These are phyloP conservation scores for Peucedramus taeniatus DNA, from an alignment of 2,113 vertebrate genomes.

Conservation along the genomic window DNA sequence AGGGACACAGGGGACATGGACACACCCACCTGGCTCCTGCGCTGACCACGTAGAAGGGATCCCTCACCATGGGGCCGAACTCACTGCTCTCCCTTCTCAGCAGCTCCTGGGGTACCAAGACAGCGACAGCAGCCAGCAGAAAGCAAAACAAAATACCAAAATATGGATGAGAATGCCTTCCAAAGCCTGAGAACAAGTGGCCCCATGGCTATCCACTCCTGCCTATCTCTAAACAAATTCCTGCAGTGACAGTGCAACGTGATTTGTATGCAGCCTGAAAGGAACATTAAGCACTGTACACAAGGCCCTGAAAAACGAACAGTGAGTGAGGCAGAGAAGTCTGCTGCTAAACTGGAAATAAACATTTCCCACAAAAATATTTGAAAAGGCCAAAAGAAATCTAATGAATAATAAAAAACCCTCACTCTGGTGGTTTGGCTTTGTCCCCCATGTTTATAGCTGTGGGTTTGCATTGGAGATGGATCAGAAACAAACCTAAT, in stretches of 20 bases:
- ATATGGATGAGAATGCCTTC: neutral
- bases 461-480: neutral
- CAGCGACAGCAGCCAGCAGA: neutral
- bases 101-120: constrained; percentile 74
- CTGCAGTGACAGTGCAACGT: neutral
- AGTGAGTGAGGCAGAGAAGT: neutral
- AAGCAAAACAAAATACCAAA: neutral
- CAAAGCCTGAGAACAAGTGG: neutral
- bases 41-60: constrained; percentile 28
- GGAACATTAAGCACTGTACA: neutral
- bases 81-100: constrained; percentile 58
- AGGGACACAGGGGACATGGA: neutral
- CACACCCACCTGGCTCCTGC: constrained; percentile 72
- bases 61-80: constrained; percentile 64
- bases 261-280: constrained; percentile 17
- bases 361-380: neutral
- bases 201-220: neutral
- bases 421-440: neutral
- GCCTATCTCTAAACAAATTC: constrained; percentile 43
- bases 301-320: neutral
- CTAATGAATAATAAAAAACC: neutral
- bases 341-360: neutral
- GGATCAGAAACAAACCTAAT: neutral
- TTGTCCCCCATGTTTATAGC: neutral
- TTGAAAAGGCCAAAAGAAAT: neutral